Conservation (phyloP, 2,797 vertebrate genomes). For the Linurgus olivaceus region DNA sequence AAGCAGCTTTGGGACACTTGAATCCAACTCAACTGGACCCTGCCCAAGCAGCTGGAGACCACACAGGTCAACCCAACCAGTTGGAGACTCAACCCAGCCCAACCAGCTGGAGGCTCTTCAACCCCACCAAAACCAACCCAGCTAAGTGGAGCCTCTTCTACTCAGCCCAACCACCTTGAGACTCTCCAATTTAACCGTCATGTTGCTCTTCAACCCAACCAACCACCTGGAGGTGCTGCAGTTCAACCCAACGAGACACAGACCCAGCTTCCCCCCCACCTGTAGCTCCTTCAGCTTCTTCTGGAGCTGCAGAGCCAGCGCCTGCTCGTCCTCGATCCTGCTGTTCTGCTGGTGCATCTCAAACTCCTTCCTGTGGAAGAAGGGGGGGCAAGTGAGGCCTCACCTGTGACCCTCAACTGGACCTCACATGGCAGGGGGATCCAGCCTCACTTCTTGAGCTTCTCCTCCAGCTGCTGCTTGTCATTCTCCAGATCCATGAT, state of each 20-base stretch:
- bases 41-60: no score
- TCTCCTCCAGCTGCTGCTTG: slow-evolving; percentile 86
- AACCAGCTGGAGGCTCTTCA: rapidly evolving
- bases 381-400: rapidly evolving
- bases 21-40: no score
- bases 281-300: slow-evolving; percentile 87
- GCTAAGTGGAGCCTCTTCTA: neutral
- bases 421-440: rapidly evolving
- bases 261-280: neutral
- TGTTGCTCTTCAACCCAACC: neutral
- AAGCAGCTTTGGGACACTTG: neutral
- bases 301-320: slow-evolving; percentile 81
- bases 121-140: rapidly evolving
- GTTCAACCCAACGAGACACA: neutral
- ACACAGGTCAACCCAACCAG: neutral
- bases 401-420: rapidly evolving
- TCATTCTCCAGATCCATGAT: slow-evolving; percentile 81
- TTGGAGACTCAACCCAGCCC: rapidly evolving
- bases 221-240: neutral
- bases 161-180: no score
- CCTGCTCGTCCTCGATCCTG: slow-evolving; percentile 89
- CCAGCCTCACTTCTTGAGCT: slow-evolving; percentile 82
- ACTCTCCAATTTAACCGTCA: neutral
- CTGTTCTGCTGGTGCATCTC: slow-evolving; percentile 84
- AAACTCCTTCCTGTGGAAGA: slow-evolving; percentile 85